Base-by-base conservation (phyloP, 2,888 invertebrate genomes). In the Pristionchus maxplancki region DNA sequence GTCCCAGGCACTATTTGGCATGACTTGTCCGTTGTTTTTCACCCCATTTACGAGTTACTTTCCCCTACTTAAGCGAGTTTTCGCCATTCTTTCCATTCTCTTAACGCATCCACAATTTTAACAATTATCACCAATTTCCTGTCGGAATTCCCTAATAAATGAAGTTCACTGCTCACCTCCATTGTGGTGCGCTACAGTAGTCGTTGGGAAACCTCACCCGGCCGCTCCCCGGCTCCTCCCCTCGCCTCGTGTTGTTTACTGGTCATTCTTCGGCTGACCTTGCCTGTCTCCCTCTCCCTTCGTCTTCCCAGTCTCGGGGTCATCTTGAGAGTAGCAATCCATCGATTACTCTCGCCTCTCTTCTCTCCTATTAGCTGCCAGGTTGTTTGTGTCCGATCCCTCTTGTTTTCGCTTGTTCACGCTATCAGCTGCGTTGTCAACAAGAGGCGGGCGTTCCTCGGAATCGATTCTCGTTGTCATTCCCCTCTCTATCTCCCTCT, bases 251-350 rank as follows among this genome's bases (percentile, higher is more conserved):
- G 78, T 78, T 78, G 78, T 48, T 78, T 78, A 48, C 78, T 78
- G 78, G 71, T 71, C 71, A 71, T 64, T 64, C 71, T 37, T 20
- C n/a, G 74, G 58, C 58, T 78, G 78, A 78, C 78, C 78, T 78
- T 28, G 78, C 48, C n/a, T 28, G n/a, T 24, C n/a, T 58, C 58
- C 78, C 37, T 28, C 20, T 37, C 71, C 37, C 34, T 71, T 37
- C 37, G 0, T 20, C 20, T 24, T 71, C 37, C 24, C 37, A 17
- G 20, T 64, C 58, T 58, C 58, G 58, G 58, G 58, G 58, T 58
- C 58, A 58, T 24, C 58, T 58, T n/a, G n/a, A 58, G 58, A 58
- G 24, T 58, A 58, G 58, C 20, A 24, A 6, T 34, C 67, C 15
- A 34, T 67, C 67, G 31, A 67, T 24, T 34, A 31, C 31, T 34